Percentiles rank a stretch among this genome's conserved stretches.
Evolutionary conservation across 2,797 vertebrate genomes (phyloP).

Genomic region (Alosa sapidissima): DNA sequence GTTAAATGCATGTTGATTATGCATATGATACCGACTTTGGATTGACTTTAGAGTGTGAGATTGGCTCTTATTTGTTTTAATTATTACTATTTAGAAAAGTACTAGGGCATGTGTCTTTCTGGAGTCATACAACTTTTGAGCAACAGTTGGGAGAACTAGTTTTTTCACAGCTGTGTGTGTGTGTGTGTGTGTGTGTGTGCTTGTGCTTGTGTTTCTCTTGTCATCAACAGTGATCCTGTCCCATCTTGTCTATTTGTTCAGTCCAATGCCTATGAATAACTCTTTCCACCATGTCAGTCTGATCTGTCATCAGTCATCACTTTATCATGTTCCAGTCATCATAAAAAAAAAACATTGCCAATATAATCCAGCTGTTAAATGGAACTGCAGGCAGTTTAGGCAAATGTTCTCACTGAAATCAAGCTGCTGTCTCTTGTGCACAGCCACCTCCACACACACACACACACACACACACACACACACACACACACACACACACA

Average conservation of each 20-base stretch:
- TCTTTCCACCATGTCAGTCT: neutral
- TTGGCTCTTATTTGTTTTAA: neutral
- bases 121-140: neutral
- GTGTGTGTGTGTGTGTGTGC: conserved; percentile 10
- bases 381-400: neutral
- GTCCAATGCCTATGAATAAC: neutral
- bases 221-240: neutral
- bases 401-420: neutral
- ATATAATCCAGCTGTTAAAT: neutral
- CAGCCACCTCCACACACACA: neutral
- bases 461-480: neutral
- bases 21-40: neutral
- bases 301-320: neutral
- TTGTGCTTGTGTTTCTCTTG: neutral
- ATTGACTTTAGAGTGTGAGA: neutral
- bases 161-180: neutral
- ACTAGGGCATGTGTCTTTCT: neutral
- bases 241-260: neutral
- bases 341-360: neutral
- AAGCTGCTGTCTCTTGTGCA: neutral
- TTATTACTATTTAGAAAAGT: neutral
- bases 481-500: neutral
- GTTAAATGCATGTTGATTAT: neutral
- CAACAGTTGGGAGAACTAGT: neutral
- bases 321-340: neutral